A percentile compares a stretch with the other conserved stretches of the same genome.
These are phyloP conservation scores for Vespertilio murinus DNA, from an alignment of 2,797 vertebrate species.

Conservation along the genomic window DNA sequence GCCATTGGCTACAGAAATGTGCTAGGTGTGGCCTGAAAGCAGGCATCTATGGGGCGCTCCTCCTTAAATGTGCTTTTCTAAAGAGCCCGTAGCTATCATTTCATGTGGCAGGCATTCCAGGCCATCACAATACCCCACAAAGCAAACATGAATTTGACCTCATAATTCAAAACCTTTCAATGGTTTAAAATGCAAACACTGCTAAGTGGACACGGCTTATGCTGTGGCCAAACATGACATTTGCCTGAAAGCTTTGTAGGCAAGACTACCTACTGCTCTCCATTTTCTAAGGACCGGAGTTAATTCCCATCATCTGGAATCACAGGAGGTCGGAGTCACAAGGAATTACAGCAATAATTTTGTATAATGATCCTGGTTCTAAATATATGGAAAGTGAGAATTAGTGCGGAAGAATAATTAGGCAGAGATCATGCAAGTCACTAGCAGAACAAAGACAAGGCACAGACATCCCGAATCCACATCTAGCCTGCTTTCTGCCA, in stretches of 20 bases:
- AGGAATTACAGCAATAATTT: not conserved
- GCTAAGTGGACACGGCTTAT: not conserved
- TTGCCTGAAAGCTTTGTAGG: not conserved
- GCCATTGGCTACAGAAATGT: slow-evolving; percentile 78
- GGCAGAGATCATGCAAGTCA: not conserved
- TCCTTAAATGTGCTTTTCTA: slow-evolving; percentile 70
- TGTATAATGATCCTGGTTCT: slow-evolving; percentile 25
- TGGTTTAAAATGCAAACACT: slow-evolving; percentile 60
- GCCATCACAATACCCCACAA: slow-evolving; percentile 54
- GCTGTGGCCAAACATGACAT: slow-evolving; percentile 8
- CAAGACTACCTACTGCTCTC: not conserved
- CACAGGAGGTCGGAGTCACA: not conserved
- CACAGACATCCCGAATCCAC: not conserved
- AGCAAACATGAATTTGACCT: slow-evolving; percentile 55
- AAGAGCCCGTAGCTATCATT: slow-evolving; percentile 39
- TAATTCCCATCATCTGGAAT: slow-evolving; percentile 26
- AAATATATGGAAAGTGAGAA: slow-evolving; percentile 34
- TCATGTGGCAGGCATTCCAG: slow-evolving; percentile 38
- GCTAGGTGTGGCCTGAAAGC: slow-evolving; percentile 72
- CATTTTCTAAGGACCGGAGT: not conserved
- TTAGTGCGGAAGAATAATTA: slow-evolving; percentile 1
- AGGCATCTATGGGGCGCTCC: slow-evolving; percentile 59
- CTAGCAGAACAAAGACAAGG: not conserved
- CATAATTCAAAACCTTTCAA: slow-evolving; percentile 46
- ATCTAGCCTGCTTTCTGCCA: not conserved